phyloP scores from a whole-genome alignment of 2,888 invertebrate species.

The Sinopyrophorus schimmeli region DNA sequence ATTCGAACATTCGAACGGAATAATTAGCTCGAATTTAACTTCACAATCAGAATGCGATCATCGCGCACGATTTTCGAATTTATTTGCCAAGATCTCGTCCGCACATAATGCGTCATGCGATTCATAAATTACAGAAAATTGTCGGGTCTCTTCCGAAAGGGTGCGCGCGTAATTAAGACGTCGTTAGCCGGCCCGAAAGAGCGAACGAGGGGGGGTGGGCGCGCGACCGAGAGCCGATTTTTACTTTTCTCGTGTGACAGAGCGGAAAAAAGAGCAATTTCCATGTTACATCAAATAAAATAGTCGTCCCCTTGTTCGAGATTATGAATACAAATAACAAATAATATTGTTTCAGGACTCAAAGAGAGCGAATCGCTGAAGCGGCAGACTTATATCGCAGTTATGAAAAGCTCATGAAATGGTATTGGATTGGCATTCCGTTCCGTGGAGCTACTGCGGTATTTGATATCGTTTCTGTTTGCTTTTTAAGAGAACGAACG shows the following conservation, averaged over 20 bases:
- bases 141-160: too few relatives aligned
- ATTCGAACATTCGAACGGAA: conserved; percentile 34
- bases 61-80: conserved; percentile 17
- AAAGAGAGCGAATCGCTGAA: conserved; percentile 43
- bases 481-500: conserved; percentile 1
- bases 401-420: conserved; percentile 34
- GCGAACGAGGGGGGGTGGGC: too few relatives aligned
- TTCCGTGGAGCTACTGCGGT: conserved; percentile 21
- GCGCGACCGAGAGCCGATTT: too few relatives aligned
- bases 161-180: background rate
- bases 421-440: conserved; percentile 32
- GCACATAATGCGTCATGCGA: conserved; percentile 1
- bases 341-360: conserved; percentile 47
- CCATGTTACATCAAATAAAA: conserved; percentile 29
- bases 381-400: conserved; percentile 33
- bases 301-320: conserved; percentile 33
- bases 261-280: conserved; percentile 27
- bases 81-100: conserved; percentile 2
- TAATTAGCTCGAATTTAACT: conserved; percentile 30
- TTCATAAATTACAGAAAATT: background rate
- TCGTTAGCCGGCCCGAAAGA: background rate
- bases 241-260: conserved; percentile 4
- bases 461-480: conserved; percentile 17
- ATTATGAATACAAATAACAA: conserved; percentile 46
- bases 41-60: conserved; percentile 23